Evolutionary conservation across 2,113 vertebrate species (phyloP).

Genomic region (Macquaria australasica): DNA sequence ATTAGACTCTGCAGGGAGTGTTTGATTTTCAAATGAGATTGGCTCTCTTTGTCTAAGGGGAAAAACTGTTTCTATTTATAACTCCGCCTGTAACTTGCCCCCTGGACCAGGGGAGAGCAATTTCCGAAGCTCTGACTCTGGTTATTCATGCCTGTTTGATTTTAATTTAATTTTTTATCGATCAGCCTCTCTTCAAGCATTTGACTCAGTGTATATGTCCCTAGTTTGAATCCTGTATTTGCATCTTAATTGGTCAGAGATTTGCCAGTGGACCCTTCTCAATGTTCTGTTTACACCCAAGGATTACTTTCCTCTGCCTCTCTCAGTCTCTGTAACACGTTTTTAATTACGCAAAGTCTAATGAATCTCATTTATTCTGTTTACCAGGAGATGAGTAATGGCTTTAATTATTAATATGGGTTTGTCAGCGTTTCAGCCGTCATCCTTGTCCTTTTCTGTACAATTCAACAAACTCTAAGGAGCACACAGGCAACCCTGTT

Average conservation of each 20-base stretch:
- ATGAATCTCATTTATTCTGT: conserved; percentile 67
- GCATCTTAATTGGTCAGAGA: conserved; percentile 70
- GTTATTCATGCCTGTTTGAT: conserved; percentile 65
- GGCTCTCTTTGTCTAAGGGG: conserved; percentile 57
- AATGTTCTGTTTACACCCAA: conserved; percentile 34
- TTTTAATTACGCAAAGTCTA: conserved; percentile 67
- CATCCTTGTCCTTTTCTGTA: conserved; percentile 22
- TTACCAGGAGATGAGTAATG: conserved; percentile 62
- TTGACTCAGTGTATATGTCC: conserved; percentile 49
- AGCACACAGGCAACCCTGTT: not conserved
- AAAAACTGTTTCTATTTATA: conserved; percentile 62
- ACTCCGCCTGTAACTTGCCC: conserved; percentile 46
- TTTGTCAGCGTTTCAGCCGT: conserved; percentile 26
- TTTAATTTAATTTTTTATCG: conserved; percentile 68
- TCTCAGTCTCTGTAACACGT: conserved; percentile 16
- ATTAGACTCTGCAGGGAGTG: conserved; percentile 56
- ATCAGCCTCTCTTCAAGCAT: conserved; percentile 41
- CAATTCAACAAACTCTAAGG: conserved; percentile 24
- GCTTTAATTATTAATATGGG: conserved; percentile 49
- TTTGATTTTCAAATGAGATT: conserved; percentile 71
- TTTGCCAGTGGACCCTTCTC: conserved; percentile 35
- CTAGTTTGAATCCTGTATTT: conserved; percentile 61
- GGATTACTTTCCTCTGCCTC: conserved; percentile 31
- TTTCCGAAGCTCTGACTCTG: conserved; percentile 48
- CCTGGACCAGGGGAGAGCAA: conserved; percentile 30